Evolutionary conservation across 2,113 vertebrate species (phyloP).

Genomic region (Gorsachius goisagi): DNA sequence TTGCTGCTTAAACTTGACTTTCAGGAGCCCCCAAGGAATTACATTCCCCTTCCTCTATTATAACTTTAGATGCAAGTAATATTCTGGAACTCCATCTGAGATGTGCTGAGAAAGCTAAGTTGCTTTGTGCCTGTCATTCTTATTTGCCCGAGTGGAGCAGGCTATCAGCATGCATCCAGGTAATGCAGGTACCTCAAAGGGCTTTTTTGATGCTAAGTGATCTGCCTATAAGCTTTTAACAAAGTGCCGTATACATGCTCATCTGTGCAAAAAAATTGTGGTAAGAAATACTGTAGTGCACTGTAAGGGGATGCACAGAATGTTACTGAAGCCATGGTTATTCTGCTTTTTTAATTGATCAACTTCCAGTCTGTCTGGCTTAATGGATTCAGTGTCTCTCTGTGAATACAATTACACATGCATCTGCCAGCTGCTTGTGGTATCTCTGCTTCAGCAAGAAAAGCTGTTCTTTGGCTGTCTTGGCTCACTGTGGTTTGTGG

Average conservation of each 20-base stretch:
- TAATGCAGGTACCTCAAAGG: neutral
- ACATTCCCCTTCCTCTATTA: constrained; percentile 5
- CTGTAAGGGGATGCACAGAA: neutral
- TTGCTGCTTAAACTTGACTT: constrained; percentile 62
- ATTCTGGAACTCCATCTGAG: neutral
- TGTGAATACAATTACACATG: constrained; percentile 69
- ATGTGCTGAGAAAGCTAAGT: neutral
- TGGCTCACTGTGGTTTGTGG: constrained; percentile 72
- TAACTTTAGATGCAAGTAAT: constrained; percentile 30
- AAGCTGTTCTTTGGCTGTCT: constrained; percentile 56
- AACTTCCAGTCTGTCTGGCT: neutral
- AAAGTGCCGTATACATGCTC: neutral
- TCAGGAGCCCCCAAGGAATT: constrained; percentile 13
- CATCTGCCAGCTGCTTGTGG: constrained; percentile 75
- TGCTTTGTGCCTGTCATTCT: neutral
- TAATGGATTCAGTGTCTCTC: constrained; percentile 57
- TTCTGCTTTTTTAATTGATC: constrained; percentile 32
- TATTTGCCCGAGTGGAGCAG: neutral
- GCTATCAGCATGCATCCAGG: neutral
- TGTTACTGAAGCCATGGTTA: neutral
- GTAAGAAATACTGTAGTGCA: neutral
- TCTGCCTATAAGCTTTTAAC: neutral
- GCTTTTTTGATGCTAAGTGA: neutral
- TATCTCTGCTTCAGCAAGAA: constrained; percentile 72
- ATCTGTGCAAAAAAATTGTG: neutral